Evolutionary conservation across 2,797 vertebrate species (phyloP), one percentile per base, ranked within the genome.

Genomic region (Hafferia zeledoni): DNA sequence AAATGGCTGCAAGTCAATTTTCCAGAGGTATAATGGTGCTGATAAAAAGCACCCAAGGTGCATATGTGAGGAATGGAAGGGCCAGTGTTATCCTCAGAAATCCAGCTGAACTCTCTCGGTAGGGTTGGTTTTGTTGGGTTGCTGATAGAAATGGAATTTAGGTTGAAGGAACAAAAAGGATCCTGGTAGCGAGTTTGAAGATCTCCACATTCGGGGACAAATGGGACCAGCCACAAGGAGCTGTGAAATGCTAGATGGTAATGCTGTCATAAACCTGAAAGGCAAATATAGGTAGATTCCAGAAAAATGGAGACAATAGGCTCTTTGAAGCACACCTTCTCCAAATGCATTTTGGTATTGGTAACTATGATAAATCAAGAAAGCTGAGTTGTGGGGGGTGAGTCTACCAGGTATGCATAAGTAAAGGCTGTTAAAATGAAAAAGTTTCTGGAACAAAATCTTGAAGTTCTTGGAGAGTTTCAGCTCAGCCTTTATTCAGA

Each of bases 181-280:
- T 49, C 31, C 71, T 64, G 12, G 31, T 49, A 65, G 27, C 6
- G 43, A 14, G 13, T 82, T 61, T 49, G 35, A 67, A 71, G 41
- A 43, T 22, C 10, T 83, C 25, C 4, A 11, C 0, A 0, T 65
- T 71, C 28, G n/a, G 16, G 22, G 27, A 71, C 30, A 87, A 80
- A 46, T 50, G 24, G 10, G 28, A 77, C 16, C 44, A 70, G 23
- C 33, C 24, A 15, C 0, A 3, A 81, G 71, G 20, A 65, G 11
- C 57, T 82, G 33, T 87, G 44, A 86, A 93, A 44, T 68, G 24
- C 13, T 57, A 10, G 20, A 15, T 71, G 57, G 31, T 1, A 2
- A 20, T 69, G 46, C 65, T 56, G 43, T 84, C 56, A 70, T 7
- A 68, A 53, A 1, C 18, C 47, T 83, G 82, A 37, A 47, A 46